phyloP scores from a whole-genome alignment of 2,888 invertebrate species.

The Cremastinae sp. region DNA sequence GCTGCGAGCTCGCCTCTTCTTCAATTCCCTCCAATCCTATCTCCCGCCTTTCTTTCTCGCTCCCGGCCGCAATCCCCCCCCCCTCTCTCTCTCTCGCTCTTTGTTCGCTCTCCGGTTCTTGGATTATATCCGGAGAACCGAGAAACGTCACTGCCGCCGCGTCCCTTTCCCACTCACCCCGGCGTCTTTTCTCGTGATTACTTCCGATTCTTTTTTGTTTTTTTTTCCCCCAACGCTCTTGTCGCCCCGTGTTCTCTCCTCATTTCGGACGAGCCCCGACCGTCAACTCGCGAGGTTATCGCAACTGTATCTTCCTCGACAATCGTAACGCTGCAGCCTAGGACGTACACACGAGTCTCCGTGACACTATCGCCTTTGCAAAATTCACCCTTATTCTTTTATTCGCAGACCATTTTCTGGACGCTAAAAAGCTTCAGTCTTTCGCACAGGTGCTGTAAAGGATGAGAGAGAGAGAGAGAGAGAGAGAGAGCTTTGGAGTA shows the following conservation, averaged over 20 bases:
- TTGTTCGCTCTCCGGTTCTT: slow-evolving; percentile 34
- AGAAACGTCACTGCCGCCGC: slow-evolving; percentile 41
- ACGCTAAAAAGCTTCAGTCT: neutral
- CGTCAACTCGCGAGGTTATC: slow-evolving; percentile 28
- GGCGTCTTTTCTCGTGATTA: slow-evolving; percentile 75
- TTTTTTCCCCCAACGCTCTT: slow-evolving; percentile 67
- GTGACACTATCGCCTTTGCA: slow-evolving; percentile 36
- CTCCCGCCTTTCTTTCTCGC: slow-evolving; percentile 35
- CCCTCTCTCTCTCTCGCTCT: slow-evolving; percentile 36
- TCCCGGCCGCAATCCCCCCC: slow-evolving; percentile 42
- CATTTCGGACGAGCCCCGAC: slow-evolving; percentile 12
- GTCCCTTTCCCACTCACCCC: slow-evolving; percentile 65
- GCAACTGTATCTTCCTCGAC: slow-evolving; percentile 42
- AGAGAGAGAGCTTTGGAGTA: no score
- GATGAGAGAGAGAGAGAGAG: no score
- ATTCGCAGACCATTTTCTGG: slow-evolving; percentile 1
- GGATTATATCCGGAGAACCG: slow-evolving; percentile 44
- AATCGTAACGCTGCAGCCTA: slow-evolving; percentile 35
- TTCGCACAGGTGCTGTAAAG: no score
- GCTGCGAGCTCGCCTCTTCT: slow-evolving; percentile 61
- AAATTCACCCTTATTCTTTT: slow-evolving; percentile 24
- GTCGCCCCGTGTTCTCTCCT: slow-evolving; percentile 64
- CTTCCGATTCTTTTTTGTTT: slow-evolving; percentile 72
- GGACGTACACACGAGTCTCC: slow-evolving; percentile 45
- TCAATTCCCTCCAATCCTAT: slow-evolving; percentile 62